phyloP scores from a whole-genome alignment of 2,888 invertebrate species.

The Phyllotreta cruciferae region DNA sequence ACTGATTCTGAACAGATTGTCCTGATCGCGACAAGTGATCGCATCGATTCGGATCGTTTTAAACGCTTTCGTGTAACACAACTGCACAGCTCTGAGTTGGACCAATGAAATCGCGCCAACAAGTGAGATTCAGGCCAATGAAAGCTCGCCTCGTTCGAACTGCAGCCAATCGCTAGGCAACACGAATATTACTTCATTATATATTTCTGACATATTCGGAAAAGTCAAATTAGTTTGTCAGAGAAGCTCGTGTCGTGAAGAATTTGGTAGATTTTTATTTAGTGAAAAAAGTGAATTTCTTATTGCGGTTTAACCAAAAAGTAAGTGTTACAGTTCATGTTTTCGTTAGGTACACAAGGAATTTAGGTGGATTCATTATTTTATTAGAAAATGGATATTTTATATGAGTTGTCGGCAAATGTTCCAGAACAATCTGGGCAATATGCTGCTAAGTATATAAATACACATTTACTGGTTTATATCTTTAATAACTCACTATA shows the following conservation, averaged over 20 bases:
- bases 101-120: slow-evolving; percentile 71
- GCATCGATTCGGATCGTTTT: neutral
- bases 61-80: too few relatives aligned
- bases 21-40: too few relatives aligned
- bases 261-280: slow-evolving; percentile 18
- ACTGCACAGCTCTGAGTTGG: slow-evolving; percentile 59
- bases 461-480: neutral
- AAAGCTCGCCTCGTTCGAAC: slow-evolving; percentile 55
- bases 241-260: slow-evolving; percentile 25
- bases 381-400: neutral
- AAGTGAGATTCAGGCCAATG: slow-evolving; percentile 63
- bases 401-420: slow-evolving; percentile 3
- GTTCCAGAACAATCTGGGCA: slow-evolving; percentile 14
- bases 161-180: slow-evolving; percentile 63
- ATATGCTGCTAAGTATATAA: neutral
- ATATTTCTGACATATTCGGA: slow-evolving; percentile 51
- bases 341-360: neutral
- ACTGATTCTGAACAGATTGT: too few relatives aligned
- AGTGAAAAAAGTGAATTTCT: slow-evolving; percentile 29
- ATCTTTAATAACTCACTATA: neutral
- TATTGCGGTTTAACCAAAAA: slow-evolving; percentile 22
- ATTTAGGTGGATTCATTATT: neutral
- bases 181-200: slow-evolving; percentile 62
- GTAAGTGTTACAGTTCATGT: slow-evolving; percentile 1
- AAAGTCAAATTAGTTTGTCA: slow-evolving; percentile 43